Conservation (phyloP, 2,113 vertebrate genomes). For the human (Homo sapiens) region GRCh38 chr14:69618501-69619000, state of each 20-base stretch:
- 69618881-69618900: not conserved
- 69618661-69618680: not conserved
- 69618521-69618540: not conserved
- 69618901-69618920: not conserved
- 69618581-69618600: slow-evolving; percentile 22
- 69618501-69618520: not conserved
- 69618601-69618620: not conserved
- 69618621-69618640: not conserved
- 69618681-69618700: not conserved
- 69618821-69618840: not conserved
- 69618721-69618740: slow-evolving; percentile 5
- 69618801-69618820: not conserved
- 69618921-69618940: slow-evolving; percentile 10
- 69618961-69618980: not conserved
- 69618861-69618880: not conserved
- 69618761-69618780: not conserved
- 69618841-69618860: not conserved
- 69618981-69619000: slow-evolving; percentile 3
- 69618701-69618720: not conserved
- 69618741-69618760: not conserved
- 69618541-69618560: not conserved
- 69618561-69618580: not conserved
- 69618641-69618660: not conserved
- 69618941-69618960: not conserved
- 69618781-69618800: slow-evolving; percentile 15